These are phyloP conservation scores for Chamaea fasciata DNA, from an alignment of 2,113 vertebrate species.

Conservation along the genomic window DNA sequence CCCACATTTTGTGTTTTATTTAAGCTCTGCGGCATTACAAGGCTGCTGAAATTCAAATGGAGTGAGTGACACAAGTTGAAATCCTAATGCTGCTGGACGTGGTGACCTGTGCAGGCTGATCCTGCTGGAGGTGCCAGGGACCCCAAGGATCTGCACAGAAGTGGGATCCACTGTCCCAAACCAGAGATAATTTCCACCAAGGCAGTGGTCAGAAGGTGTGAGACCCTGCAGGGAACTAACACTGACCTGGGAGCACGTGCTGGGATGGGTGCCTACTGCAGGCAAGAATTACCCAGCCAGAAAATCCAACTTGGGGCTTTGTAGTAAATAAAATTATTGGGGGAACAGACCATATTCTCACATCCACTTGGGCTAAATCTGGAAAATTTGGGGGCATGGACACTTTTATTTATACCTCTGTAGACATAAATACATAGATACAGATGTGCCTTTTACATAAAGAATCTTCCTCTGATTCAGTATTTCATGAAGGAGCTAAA, in stretches of 20 bases:
- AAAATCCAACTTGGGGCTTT: neutral
- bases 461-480: neutral
- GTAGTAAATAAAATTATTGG: neutral
- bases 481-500: neutral
- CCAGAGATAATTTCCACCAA: neutral
- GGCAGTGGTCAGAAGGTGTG: neutral
- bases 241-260: neutral
- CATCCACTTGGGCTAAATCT: neutral
- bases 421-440: neutral
- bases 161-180: neutral
- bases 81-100: neutral
- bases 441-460: neutral
- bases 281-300: neutral
- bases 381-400: neutral
- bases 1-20: neutral
- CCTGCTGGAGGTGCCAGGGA: neutral
- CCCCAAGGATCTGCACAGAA: neutral
- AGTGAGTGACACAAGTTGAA: neutral
- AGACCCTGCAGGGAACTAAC: neutral
- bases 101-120: neutral
- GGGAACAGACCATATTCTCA: neutral
- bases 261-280: neutral
- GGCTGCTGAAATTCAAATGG: neutral
- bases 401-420: neutral
- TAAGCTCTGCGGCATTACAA: rapidly evolving